Evolutionary conservation across 2,888 invertebrate species (phyloP).

Genomic region (Alloscopus bannaensis): DNA sequence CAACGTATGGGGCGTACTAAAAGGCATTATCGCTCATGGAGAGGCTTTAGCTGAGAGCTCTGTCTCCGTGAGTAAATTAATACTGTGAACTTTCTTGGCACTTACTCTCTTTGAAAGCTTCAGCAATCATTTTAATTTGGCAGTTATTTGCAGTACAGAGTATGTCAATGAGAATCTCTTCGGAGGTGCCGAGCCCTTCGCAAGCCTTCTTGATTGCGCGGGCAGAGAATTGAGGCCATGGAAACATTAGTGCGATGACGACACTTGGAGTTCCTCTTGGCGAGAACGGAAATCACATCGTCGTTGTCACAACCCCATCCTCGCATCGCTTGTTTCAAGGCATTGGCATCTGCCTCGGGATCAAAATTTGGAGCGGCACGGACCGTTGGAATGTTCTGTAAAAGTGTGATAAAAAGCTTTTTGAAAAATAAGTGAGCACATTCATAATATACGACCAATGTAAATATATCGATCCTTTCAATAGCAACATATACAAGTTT

Average conservation of each 20-base stretch:
- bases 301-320: slow-evolving; percentile 73
- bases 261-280: slow-evolving; percentile 73
- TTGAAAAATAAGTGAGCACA: slow-evolving; percentile 46
- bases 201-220: slow-evolving; percentile 76
- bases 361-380: slow-evolving; percentile 64
- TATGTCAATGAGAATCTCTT: slow-evolving; percentile 76
- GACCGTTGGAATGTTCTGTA: slow-evolving; percentile 70
- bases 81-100: slow-evolving; percentile 40
- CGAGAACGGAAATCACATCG: slow-evolving; percentile 67
- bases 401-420: slow-evolving; percentile 57
- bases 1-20: too few species aligned
- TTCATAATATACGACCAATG: too few species aligned
- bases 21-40: neutral
- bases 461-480: too few species aligned
- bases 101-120: slow-evolving; percentile 73
- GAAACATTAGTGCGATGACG: slow-evolving; percentile 76
- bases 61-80: slow-evolving; percentile 40
- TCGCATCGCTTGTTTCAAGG: slow-evolving; percentile 70
- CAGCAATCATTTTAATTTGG: slow-evolving; percentile 73
- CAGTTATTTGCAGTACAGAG: slow-evolving; percentile 76
- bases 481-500: too few species aligned
- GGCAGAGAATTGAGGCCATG: slow-evolving; percentile 76
- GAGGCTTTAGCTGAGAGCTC: neutral
- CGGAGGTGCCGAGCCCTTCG: slow-evolving; percentile 76
- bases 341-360: slow-evolving; percentile 70